Percentiles rank a stretch among this genome's conserved stretches.
Evolutionary conservation across 23 tunicate species (phyloP).

Genomic region (Diplosoma virens): DNA sequence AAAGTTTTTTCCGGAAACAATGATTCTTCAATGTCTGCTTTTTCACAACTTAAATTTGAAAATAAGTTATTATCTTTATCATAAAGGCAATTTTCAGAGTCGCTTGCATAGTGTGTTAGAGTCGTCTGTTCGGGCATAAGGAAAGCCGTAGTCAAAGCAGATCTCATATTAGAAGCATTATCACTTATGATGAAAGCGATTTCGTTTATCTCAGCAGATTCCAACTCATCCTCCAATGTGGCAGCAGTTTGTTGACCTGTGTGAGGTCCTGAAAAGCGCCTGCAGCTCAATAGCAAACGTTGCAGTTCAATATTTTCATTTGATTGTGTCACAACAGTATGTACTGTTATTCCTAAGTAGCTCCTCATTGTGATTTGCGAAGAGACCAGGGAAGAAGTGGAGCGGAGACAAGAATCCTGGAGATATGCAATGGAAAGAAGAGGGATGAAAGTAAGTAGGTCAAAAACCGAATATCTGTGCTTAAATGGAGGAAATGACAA

Average conservation of each 20-base stretch:
- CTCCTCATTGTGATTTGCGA: too few relatives aligned
- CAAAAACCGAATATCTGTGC: too few relatives aligned
- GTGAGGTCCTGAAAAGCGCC: background rate
- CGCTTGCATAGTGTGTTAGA: background rate
- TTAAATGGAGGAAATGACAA: too few relatives aligned
- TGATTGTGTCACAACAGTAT: background rate
- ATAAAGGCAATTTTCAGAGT: background rate
- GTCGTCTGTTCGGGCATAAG: background rate
- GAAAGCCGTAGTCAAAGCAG: background rate
- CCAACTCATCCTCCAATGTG: background rate
- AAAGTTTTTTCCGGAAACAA: background rate
- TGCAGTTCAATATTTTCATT: background rate
- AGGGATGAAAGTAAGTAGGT: too few relatives aligned
- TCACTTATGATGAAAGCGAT: too few relatives aligned
- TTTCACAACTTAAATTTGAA: background rate
- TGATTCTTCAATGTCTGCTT: background rate
- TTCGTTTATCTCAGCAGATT: background rate
- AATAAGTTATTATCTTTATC: background rate
- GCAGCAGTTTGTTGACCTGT: slow-evolving; percentile 4
- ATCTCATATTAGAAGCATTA: background rate
- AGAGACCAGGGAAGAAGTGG: too few relatives aligned
- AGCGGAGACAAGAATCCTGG: too few relatives aligned
- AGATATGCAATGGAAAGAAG: too few relatives aligned
- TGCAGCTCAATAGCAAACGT: background rate
- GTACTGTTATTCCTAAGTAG: slow-evolving; percentile 9